Conservation (phyloP, 2,888 invertebrate species). For the Tenodera sinensis region DNA sequence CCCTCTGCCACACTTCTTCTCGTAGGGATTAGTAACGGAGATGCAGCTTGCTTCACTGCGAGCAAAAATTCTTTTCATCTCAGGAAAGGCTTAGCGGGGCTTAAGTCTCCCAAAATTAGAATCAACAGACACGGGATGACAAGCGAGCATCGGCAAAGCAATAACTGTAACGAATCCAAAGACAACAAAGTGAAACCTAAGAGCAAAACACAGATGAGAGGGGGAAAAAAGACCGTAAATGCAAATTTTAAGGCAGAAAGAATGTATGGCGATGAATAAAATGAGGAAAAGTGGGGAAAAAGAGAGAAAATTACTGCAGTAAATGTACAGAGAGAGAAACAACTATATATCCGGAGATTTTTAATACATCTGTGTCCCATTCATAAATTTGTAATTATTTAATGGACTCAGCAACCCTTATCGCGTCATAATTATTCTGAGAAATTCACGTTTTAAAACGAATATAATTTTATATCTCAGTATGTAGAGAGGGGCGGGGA, state of each 20-base stretch:
- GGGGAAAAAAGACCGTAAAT: neutral
- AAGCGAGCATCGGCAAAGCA: neutral
- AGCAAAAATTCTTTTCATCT: neutral
- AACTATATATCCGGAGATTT: too few relatives aligned
- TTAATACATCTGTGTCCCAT: neutral
- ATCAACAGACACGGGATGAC: neutral
- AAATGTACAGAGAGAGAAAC: neutral
- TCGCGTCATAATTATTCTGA: too few relatives aligned
- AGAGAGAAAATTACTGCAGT: neutral
- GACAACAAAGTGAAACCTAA: neutral
- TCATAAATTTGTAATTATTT: neutral
- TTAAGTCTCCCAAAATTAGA: neutral
- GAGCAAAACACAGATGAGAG: neutral
- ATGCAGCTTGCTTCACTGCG: neutral
- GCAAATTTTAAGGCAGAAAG: neutral
- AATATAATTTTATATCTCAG: too few relatives aligned
- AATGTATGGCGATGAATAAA: neutral
- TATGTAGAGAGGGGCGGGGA: too few relatives aligned
- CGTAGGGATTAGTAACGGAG: neutral
- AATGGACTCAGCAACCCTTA: neutral
- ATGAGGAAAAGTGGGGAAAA: neutral
- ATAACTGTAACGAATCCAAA: neutral
- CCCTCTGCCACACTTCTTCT: neutral
- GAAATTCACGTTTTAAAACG: too few relatives aligned
- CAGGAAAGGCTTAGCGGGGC: neutral